phyloP scores from a whole-genome alignment of 1,140 invertebrate genomes.

The Trichogramma pretiosum region DNA sequence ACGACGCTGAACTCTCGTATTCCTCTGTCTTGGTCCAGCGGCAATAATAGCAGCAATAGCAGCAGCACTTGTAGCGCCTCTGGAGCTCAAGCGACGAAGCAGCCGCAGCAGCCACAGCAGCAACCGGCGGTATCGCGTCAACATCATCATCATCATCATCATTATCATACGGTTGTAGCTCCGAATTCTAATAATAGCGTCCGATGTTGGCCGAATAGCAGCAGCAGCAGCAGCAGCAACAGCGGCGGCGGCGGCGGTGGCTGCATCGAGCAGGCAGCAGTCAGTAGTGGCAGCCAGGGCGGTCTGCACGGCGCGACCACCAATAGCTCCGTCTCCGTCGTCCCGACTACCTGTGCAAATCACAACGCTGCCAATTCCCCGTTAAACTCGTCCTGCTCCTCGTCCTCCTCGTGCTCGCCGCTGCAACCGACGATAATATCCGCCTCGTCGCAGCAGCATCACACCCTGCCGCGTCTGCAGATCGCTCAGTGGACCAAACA shows the following conservation, averaged over 20 bases:
- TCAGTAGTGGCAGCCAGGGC: conserved; percentile 17
- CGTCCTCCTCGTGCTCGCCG: conserved; percentile 29
- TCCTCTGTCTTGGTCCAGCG: too few species aligned
- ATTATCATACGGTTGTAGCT: conserved; percentile 12
- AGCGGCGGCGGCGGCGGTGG: conserved; percentile 10
- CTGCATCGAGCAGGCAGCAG: conserved; percentile 10
- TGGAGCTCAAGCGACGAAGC: conserved; percentile 6
- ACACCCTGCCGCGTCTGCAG: conserved; percentile 37
- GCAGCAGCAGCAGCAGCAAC: conserved; percentile 20
- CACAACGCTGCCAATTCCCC: conserved; percentile 25
- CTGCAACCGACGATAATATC: conserved; percentile 10
- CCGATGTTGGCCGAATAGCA: conserved; percentile 32
- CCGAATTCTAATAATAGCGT: conserved; percentile 40
- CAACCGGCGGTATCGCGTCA: conserved; percentile 18
- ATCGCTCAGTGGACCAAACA: conserved; percentile 42
- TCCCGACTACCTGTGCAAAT: conserved; percentile 27
- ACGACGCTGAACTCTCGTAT: too few species aligned
- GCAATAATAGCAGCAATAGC: background rate
- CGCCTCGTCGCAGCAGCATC: conserved; percentile 16
- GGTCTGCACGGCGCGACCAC: too few species aligned
- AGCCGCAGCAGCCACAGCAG: conserved; percentile 11
- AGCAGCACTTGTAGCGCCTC: conserved; percentile 24
- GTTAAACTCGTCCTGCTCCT: conserved; percentile 27
- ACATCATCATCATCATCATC: conserved; percentile 14
- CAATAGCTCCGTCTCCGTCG: conserved; percentile 21